phyloP scores from a whole-genome alignment of 2,113 vertebrate genomes.

The Microcebus jonahi region DNA sequence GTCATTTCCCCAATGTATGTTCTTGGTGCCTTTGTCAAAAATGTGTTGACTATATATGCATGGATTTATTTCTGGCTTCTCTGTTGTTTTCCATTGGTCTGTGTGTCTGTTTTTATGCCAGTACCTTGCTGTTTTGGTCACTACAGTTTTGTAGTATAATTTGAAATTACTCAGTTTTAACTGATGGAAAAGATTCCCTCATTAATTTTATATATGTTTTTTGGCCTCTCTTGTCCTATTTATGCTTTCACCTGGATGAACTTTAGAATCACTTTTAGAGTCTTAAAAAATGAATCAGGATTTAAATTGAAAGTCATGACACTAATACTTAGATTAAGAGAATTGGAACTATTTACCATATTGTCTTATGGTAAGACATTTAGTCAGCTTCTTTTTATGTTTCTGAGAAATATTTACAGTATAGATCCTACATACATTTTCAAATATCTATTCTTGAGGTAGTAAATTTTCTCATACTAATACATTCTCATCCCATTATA shows the following conservation, averaged over 20 bases:
- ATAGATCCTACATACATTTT: background rate
- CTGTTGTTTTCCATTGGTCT: background rate
- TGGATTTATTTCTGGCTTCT: background rate
- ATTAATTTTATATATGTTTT: background rate
- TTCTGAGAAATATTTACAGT: background rate
- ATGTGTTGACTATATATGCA: background rate
- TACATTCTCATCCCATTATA: background rate
- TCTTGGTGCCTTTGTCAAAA: background rate
- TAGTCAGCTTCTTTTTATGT: background rate
- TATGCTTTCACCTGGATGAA: background rate
- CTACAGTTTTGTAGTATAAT: background rate
- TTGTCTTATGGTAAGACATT: background rate
- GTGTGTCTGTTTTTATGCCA: background rate
- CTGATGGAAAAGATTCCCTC: background rate
- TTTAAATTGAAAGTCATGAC: slow-evolving; percentile 1
- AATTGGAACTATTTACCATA: background rate
- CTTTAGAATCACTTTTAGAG: background rate
- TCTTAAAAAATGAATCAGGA: background rate
- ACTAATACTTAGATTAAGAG: background rate
- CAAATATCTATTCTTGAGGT: background rate
- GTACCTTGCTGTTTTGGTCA: background rate
- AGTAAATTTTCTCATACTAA: background rate
- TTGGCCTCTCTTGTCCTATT: background rate
- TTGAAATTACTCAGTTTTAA: background rate
- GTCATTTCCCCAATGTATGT: background rate